phyloP scores from a whole-genome alignment of 2,113 vertebrate species.

The Dasypus novemcinctus region DNA sequence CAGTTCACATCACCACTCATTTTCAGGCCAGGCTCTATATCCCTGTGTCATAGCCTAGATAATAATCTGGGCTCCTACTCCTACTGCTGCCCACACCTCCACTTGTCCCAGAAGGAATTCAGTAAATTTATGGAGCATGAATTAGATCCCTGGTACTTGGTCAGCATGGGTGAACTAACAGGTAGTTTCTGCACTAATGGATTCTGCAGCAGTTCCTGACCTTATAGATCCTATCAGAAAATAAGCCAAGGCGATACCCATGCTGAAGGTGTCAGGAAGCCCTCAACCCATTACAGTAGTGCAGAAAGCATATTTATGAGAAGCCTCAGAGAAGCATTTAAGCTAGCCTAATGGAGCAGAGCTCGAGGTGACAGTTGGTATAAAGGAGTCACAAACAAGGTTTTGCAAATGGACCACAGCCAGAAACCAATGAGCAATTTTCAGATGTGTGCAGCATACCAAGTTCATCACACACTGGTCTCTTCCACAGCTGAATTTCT shows the following conservation, averaged over 20 bases:
- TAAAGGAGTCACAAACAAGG: neutral
- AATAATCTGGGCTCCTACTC: neutral
- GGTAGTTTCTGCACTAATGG: neutral
- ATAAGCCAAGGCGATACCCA: neutral
- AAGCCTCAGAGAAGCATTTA: neutral
- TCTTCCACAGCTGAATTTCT: neutral
- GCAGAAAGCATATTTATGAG: neutral
- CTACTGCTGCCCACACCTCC: neutral
- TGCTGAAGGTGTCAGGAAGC: neutral
- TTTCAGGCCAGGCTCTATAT: neutral
- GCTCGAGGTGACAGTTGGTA: neutral
- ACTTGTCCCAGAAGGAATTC: neutral
- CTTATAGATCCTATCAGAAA: neutral
- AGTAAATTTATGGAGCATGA: neutral
- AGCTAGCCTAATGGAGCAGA: neutral
- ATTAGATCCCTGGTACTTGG: neutral
- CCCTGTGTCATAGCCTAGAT: neutral
- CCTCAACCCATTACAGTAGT: neutral
- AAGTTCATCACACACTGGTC: neutral
- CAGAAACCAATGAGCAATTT: conserved; percentile 13
- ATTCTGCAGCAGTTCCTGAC: neutral
- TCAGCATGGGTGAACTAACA: neutral
- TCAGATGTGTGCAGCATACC: neutral
- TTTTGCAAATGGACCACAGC: neutral
- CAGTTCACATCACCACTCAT: neutral